Evolutionary conservation across 2,797 vertebrate genomes (phyloP), one percentile per base, ranked within the genome.

Genomic region (Phrynocephalus guinanensis): DNA sequence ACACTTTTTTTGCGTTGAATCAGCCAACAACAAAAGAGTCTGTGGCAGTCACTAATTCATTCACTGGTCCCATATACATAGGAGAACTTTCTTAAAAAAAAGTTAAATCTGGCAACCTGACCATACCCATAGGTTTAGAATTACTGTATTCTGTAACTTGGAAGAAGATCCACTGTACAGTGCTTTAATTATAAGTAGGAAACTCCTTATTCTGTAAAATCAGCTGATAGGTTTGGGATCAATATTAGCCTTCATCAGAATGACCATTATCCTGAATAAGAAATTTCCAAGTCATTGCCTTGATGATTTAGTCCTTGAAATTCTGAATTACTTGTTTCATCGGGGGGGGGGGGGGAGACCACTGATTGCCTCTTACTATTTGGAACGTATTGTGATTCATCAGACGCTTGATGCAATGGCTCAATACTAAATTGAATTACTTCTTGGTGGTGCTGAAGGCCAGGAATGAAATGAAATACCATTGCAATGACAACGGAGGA

Each of bases 231-330:
- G 90, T 16, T 83, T 86, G 67, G 81, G 77, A 90, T 81, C 13
- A 79, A 52, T 30, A 38, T 10, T 80, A 0, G 66, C 1, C 67
- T 85, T 88, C 79, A 81, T 87, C 38, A 48, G 73, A 30, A 66
- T 5, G 79, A 78, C 79, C 86, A 79, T 86, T 89, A 82, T 26
- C 26, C 85, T 33, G 88, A 73, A 72, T 85, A 66, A 81, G 89
- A 81, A 11, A 48, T 91, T 86, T 56, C 73, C 84, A 85, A 90
- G 1, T 0, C 11, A 88, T 50, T 83, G 60, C 89, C 71, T 87
- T 83, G 52, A 90, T 88, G 88, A 86, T 71, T 26, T 22, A 82
- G 6, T 7, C 73, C 91, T 90, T 85, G 9, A 84, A 89, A 91
- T 83, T 50, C 28, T 86, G 75, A 88, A 84, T 16, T 79, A 68